phyloP scores from a whole-genome alignment of 2,113 vertebrate species.

The Atlantisia rogersi region DNA sequence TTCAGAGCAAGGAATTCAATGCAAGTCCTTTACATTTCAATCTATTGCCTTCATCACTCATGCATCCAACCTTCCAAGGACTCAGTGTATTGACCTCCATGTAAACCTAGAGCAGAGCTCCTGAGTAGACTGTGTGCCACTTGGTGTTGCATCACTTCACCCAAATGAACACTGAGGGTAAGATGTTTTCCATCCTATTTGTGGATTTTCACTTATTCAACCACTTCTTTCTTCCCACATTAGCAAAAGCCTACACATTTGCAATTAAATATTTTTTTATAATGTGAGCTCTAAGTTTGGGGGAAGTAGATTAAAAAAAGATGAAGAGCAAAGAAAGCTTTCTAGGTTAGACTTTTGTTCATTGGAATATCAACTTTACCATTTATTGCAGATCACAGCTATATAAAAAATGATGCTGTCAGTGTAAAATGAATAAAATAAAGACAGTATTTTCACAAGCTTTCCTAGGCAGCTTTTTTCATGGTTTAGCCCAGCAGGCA shows the following conservation, averaged over 20 bases:
- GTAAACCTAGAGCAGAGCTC: neutral
- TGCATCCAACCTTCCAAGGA: constrained; percentile 1
- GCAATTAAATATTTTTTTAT: neutral
- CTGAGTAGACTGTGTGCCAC: neutral
- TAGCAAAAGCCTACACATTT: neutral
- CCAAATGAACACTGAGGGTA: neutral
- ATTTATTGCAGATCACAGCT: neutral
- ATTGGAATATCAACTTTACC: neutral
- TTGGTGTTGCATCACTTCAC: neutral
- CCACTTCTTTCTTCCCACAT: neutral
- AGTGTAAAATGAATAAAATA: constrained; percentile 5
- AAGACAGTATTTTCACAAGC: neutral
- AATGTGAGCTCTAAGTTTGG: neutral
- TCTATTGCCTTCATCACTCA: neutral
- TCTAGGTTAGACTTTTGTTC: neutral
- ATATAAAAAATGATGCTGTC: neutral
- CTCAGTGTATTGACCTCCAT: neutral
- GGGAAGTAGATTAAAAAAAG: neutral
- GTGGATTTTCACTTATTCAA: neutral
- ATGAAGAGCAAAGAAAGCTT: neutral
- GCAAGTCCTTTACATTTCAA: neutral
- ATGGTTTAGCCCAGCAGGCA: too few species aligned
- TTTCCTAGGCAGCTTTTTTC: neutral
- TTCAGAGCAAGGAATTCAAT: neutral
- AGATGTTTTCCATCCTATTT: neutral